These are phyloP conservation scores for Acanthornis magna DNA, from an alignment of 2,797 vertebrate genomes.

Conservation along the genomic window DNA sequence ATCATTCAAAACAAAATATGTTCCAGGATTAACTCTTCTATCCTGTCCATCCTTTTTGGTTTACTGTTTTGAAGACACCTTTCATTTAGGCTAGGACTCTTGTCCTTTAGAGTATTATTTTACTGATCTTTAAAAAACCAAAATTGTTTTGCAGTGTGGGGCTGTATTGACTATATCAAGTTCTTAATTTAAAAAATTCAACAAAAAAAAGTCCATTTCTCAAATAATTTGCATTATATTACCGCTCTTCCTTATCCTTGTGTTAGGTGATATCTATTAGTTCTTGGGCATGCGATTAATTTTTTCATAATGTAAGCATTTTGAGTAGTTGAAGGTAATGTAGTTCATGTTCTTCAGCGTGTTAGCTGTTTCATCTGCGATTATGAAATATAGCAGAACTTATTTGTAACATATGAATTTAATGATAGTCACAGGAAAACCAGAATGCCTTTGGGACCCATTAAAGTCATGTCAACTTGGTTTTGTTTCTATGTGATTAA, in stretches of 20 bases:
- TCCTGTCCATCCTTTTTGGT: not conserved
- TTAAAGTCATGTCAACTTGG: slow-evolving; percentile 6
- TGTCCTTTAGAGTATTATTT: not conserved
- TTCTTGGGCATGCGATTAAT: not conserved
- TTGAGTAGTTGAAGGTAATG: not conserved
- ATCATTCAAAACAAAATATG: not conserved
- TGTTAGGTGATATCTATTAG: not conserved
- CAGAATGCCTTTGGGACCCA: not conserved
- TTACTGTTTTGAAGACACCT: not conserved
- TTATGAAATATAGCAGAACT: slow-evolving; percentile 9
- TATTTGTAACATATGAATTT: slow-evolving; percentile 14
- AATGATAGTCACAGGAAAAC: slow-evolving; percentile 5
- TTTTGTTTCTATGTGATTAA: slow-evolving; percentile 27
- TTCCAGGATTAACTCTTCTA: not conserved
- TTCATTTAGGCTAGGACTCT: not conserved
- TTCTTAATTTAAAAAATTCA: not conserved
- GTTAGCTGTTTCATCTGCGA: not conserved
- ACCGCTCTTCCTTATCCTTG: not conserved
- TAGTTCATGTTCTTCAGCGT: not conserved
- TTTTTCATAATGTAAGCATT: not conserved
- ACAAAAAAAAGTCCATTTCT: not conserved
- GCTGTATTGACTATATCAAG: not conserved
- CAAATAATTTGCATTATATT: not conserved
- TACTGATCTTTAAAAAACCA: not conserved
- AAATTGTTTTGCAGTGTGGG: not conserved